phyloP scores from a whole-genome alignment of 2,888 invertebrate genomes.

The Neoscelio sp. region DNA sequence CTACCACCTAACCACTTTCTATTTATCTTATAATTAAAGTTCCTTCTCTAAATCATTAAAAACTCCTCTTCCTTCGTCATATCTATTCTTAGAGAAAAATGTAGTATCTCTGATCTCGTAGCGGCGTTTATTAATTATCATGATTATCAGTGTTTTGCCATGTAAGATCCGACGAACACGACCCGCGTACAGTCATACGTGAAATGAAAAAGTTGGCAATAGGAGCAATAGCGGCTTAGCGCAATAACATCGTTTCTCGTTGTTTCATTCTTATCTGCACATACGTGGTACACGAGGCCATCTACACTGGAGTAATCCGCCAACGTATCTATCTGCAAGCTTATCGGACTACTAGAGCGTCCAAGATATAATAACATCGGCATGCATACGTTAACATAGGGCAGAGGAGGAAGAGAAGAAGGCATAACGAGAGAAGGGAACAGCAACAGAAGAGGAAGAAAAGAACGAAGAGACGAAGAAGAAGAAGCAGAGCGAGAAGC shows the following conservation, averaged over 20 bases:
- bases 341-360: conserved; percentile 65
- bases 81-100: too few species aligned
- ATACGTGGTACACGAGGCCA: conserved; percentile 61
- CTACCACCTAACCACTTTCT: too few species aligned
- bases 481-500: conserved; percentile 60
- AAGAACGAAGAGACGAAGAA: conserved; percentile 15
- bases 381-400: conserved; percentile 60
- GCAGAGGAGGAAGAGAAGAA: not conserved
- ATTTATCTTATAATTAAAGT: too few species aligned
- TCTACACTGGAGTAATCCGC: conserved; percentile 57
- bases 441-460: not conserved
- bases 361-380: conserved; percentile 64
- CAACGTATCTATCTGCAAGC: conserved; percentile 64
- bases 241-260: conserved; percentile 65
- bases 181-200: conserved; percentile 20
- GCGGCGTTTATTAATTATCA: conserved; percentile 52
- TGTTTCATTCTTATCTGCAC: conserved; percentile 59
- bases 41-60: too few species aligned
- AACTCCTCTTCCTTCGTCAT: not conserved
- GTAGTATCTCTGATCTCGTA: conserved; percentile 6
- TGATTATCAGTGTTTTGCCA: conserved; percentile 39
- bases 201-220: conserved; percentile 40
- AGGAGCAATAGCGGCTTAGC: conserved; percentile 45
- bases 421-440: not conserved
- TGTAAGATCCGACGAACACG: conserved; percentile 37